phyloP scores from a whole-genome alignment of 2,888 invertebrate genomes.

The Andrena bicolor region DNA sequence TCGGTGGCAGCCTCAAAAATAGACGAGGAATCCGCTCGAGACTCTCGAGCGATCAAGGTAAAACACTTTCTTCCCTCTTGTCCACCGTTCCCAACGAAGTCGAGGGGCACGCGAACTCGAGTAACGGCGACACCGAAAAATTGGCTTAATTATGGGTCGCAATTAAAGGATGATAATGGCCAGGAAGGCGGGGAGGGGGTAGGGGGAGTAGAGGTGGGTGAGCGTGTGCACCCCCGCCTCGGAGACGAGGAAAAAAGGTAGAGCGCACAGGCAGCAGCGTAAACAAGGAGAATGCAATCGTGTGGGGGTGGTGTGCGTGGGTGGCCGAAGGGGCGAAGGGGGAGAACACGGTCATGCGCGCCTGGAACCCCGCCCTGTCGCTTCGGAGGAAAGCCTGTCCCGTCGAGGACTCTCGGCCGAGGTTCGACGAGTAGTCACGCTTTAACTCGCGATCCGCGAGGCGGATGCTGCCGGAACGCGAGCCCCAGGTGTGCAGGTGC shows the following conservation, averaged over 20 bases:
- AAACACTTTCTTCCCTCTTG: not conserved
- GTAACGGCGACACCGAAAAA: conserved; percentile 53
- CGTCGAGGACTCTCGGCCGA: conserved; percentile 70
- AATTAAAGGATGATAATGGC: conserved; percentile 77
- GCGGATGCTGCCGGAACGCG: conserved; percentile 72
- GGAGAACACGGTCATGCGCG: conserved; percentile 78
- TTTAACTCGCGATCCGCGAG: conserved; percentile 78
- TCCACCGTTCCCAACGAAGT: not conserved
- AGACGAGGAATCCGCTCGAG: not conserved
- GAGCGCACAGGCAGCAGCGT: conserved; percentile 72
- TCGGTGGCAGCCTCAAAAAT: no score
- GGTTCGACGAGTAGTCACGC: conserved; percentile 75
- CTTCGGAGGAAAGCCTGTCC: conserved; percentile 69
- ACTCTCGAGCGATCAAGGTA: not conserved
- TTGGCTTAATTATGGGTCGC: conserved; percentile 71
- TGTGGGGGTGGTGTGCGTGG: conserved; percentile 46
- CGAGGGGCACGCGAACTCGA: no score
- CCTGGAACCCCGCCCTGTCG: conserved; percentile 83
- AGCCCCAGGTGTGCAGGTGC: conserved; percentile 53
- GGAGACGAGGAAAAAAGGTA: conserved; percentile 43
- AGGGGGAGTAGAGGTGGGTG: not conserved
- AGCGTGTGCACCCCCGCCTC: conserved; percentile 4
- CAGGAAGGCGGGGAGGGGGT: conserved; percentile 14
- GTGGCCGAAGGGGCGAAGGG: conserved; percentile 49
- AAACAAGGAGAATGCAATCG: conserved; percentile 75